Evolutionary conservation across 2,888 invertebrate genomes (phyloP).

Genomic region (Lathronympha strigana): DNA sequence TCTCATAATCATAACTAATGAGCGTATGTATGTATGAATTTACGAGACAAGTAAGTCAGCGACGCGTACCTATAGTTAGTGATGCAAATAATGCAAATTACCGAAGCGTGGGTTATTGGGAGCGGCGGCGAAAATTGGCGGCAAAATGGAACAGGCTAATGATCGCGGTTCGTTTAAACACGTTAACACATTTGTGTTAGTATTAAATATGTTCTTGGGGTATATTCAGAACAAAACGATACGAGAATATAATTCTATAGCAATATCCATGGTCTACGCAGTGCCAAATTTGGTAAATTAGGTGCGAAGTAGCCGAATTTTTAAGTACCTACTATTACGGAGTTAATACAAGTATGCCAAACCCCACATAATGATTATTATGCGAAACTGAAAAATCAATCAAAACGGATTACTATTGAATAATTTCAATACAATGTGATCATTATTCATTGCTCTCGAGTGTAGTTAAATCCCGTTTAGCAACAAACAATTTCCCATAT

Average conservation of each 20-base stretch:
- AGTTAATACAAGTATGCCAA: too few relatives aligned
- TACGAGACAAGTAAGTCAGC: constrained; percentile 10
- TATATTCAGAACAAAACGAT: background rate
- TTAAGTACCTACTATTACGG: too few relatives aligned
- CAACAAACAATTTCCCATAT: constrained; percentile 26
- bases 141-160: constrained; percentile 20
- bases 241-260: too few relatives aligned
- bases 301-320: too few relatives aligned
- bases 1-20: background rate
- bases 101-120: constrained; percentile 24
- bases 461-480: constrained; percentile 7
- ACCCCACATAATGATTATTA: too few relatives aligned
- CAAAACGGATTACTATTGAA: too few relatives aligned
- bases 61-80: constrained; percentile 22
- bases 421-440: background rate
- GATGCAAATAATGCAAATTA: constrained; percentile 30
- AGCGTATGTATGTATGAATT: background rate
- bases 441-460: background rate
- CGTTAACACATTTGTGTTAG: constrained; percentile 20
- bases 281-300: too few relatives aligned
- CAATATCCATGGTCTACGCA: too few relatives aligned
- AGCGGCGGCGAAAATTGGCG: constrained; percentile 21
- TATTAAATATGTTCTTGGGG: background rate
- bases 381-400: too few relatives aligned
- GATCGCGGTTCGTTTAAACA: background rate